phyloP scores from a whole-genome alignment of 2,888 invertebrate genomes.

The Protophormia terraenovae region DNA sequence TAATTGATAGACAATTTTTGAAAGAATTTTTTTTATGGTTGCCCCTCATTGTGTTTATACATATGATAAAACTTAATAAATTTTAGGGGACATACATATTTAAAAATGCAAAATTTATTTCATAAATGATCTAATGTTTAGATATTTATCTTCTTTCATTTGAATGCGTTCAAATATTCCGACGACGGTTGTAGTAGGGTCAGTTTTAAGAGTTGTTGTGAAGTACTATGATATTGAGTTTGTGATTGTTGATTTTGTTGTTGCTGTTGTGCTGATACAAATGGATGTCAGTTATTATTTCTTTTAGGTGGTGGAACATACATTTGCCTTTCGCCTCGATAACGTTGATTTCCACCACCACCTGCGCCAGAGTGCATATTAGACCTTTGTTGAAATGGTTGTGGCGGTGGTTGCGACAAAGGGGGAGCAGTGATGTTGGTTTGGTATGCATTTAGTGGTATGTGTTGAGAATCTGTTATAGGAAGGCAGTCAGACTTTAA shows the following conservation, averaged over 20 bases:
- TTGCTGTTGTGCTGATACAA: background rate
- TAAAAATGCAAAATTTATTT: slow-evolving; percentile 37
- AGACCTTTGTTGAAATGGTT: slow-evolving; percentile 63
- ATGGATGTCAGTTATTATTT: slow-evolving; percentile 69
- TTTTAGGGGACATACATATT: background rate
- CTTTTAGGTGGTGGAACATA: slow-evolving; percentile 82
- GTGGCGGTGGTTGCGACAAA: slow-evolving; percentile 37
- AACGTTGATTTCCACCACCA: slow-evolving; percentile 73
- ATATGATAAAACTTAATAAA: slow-evolving; percentile 37
- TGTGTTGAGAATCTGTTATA: slow-evolving; percentile 80
- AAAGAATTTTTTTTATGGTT: background rate
- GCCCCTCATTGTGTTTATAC: background rate
- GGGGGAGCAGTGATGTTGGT: slow-evolving; percentile 59
- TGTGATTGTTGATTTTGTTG: slow-evolving; percentile 5
- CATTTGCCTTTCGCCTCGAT: slow-evolving; percentile 80
- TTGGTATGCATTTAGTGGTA: slow-evolving; percentile 74
- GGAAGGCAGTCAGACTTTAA: slow-evolving; percentile 91
- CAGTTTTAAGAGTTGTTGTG: background rate
- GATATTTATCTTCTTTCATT: slow-evolving; percentile 1
- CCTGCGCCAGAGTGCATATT: slow-evolving; percentile 28
- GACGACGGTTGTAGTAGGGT: slow-evolving; percentile 29
- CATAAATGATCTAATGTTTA: background rate
- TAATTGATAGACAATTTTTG: background rate
- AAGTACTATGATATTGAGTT: slow-evolving; percentile 36
- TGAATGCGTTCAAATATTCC: slow-evolving; percentile 25